Evolutionary conservation across 2,113 vertebrate species (phyloP).

Genomic region (Pristiophorus japonicus): DNA sequence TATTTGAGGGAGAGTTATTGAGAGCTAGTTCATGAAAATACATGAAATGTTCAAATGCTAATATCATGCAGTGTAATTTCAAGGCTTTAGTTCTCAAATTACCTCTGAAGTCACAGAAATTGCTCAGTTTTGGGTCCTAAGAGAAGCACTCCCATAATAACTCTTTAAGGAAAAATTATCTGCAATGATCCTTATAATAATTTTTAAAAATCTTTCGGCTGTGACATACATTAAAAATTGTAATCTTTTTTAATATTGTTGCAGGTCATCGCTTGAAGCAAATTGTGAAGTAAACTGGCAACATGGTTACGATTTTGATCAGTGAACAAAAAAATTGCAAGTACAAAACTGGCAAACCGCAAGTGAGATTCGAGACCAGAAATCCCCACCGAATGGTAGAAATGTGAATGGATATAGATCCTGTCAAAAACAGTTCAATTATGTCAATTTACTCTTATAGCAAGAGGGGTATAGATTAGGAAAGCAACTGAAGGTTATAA

Average conservation of each 20-base stretch:
- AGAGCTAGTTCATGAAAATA: not conserved
- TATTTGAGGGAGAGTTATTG: not conserved
- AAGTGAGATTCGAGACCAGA: not conserved
- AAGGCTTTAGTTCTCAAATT: not conserved
- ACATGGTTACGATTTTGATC: not conserved
- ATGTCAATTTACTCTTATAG: not conserved
- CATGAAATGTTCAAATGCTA: not conserved
- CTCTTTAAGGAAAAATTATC: not conserved
- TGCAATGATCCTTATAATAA: not conserved
- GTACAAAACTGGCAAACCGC: not conserved
- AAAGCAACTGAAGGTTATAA: conserved; percentile 9
- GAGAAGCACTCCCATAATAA: not conserved
- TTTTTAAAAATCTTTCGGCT: not conserved
- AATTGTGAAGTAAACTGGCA: not conserved
- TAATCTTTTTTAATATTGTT: not conserved
- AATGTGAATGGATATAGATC: not conserved
- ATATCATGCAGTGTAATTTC: not conserved
- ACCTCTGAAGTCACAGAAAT: not conserved
- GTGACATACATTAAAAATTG: not conserved
- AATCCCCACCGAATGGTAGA: not conserved
- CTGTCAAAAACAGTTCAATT: not conserved
- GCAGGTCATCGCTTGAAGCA: not conserved
- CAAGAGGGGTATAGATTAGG: not conserved
- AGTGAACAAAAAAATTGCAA: not conserved
- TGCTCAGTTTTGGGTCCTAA: not conserved